A percentile compares a stretch with the other conserved stretches of the same genome.
Conservation (phyloP, 2,888 invertebrate genomes). For the Epirrhoe tristata region DNA sequence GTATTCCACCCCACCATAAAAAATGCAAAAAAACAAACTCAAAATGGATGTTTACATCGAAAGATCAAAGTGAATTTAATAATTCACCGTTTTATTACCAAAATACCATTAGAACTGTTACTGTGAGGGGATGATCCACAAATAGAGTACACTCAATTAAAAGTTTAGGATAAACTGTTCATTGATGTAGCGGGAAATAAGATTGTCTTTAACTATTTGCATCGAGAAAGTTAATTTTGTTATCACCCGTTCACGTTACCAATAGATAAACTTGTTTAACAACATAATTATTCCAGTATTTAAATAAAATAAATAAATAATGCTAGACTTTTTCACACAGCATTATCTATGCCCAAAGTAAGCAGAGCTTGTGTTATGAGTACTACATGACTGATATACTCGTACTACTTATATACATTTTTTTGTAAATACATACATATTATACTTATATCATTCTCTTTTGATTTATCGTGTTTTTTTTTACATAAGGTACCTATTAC, state of each 20-base stretch:
- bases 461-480: no score
- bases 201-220: not conserved
- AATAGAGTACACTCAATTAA: constrained; percentile 38
- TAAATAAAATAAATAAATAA: no score
- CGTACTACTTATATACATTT: no score
- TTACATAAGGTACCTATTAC: no score
- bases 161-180: constrained; percentile 21
- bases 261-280: not conserved
- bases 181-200: constrained; percentile 16
- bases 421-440: no score
- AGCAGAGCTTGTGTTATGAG: no score
- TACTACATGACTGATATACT: no score
- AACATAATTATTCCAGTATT: no score
- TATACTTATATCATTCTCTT: no score
- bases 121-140: constrained; percentile 53
- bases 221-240: not conserved
- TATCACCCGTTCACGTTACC: not conserved
- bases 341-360: no score
- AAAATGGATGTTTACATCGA: constrained; percentile 56
- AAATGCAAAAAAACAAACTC: constrained; percentile 40
- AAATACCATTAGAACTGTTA: constrained; percentile 31
- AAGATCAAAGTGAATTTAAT: constrained; percentile 73
- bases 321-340: no score
- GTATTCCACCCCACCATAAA: constrained; percentile 27
- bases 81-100: constrained; percentile 72